Evolutionary conservation across 2,888 invertebrate genomes (phyloP).

Genomic region (Ormia ochracea): DNA sequence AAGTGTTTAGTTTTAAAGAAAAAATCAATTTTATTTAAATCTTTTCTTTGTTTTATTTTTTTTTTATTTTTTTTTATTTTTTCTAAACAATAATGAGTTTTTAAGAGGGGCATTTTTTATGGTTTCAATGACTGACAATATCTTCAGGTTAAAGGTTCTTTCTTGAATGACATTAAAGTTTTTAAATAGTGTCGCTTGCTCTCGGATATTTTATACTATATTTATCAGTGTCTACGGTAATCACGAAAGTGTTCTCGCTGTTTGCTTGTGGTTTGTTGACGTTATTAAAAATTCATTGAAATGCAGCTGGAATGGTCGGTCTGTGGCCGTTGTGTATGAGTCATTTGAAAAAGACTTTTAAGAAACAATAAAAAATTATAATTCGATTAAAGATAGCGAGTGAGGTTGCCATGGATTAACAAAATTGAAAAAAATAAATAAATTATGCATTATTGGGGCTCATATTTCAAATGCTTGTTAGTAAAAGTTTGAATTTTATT

Average conservation of each 20-base stretch:
- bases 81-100: slow-evolving; percentile 48
- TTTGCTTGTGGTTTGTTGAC: slow-evolving; percentile 18
- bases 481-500: neutral
- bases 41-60: no score
- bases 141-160: slow-evolving; percentile 53
- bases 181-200: neutral
- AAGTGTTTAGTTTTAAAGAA: neutral
- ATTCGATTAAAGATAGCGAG: slow-evolving; percentile 19
- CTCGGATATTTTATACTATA: neutral
- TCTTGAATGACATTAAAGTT: slow-evolving; percentile 31
- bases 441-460: neutral
- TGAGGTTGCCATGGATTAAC: neutral
- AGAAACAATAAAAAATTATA: neutral
- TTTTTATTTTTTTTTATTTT: slow-evolving; percentile 24
- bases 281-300: slow-evolving; percentile 25
- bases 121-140: neutral
- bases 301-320: neutral
- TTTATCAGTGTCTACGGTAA: slow-evolving; percentile 30
- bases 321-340: neutral
- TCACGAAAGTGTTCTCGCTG: slow-evolving; percentile 2
- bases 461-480: neutral
- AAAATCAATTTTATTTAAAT: neutral
- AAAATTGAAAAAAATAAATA: slow-evolving; percentile 2
- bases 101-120: slow-evolving; percentile 56
- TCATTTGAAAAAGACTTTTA: slow-evolving; percentile 14